Conservation (phyloP, 2,888 invertebrate genomes). For the Thereva unica region DNA sequence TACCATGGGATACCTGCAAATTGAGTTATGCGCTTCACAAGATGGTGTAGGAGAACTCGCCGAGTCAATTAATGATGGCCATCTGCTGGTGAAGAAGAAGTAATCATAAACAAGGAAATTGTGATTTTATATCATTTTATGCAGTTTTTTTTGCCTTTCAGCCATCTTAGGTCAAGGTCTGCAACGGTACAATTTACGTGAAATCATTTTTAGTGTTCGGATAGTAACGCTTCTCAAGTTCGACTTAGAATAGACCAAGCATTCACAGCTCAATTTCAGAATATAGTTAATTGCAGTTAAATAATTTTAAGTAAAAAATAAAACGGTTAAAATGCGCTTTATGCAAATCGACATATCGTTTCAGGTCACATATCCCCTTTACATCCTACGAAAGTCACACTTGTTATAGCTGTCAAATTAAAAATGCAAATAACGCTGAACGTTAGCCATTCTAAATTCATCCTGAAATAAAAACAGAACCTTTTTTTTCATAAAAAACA, state of each 20-base stretch:
- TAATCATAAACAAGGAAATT: conserved; percentile 11
- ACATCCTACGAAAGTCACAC: conserved; percentile 1
- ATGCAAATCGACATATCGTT: conserved; percentile 12
- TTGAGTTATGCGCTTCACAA: conserved; percentile 3
- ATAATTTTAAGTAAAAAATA: too few relatives aligned
- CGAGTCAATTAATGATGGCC: conserved; percentile 20
- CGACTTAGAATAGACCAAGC: too few relatives aligned
- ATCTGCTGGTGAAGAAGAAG: conserved; percentile 21
- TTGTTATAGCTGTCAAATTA: conserved; percentile 32
- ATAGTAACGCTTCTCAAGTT: too few relatives aligned
- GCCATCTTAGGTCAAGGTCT: too few relatives aligned
- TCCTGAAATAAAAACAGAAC: conserved; percentile 2
- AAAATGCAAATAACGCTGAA: conserved; percentile 29
- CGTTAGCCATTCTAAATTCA: conserved; percentile 25
- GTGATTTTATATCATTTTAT: neutral
- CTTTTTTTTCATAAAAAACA: too few relatives aligned
- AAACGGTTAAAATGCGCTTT: too few relatives aligned
- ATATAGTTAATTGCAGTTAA: too few relatives aligned
- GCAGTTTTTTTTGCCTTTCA: too few relatives aligned
- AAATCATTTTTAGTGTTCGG: too few relatives aligned
- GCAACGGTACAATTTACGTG: too few relatives aligned
- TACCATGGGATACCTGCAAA: conserved; percentile 6
- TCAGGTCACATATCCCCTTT: conserved; percentile 25
- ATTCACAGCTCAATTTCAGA: too few relatives aligned
- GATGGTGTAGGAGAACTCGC: conserved; percentile 1